Evolutionary conservation across 2,113 vertebrate genomes (phyloP).

Genomic region (Oryzias celebensis): DNA sequence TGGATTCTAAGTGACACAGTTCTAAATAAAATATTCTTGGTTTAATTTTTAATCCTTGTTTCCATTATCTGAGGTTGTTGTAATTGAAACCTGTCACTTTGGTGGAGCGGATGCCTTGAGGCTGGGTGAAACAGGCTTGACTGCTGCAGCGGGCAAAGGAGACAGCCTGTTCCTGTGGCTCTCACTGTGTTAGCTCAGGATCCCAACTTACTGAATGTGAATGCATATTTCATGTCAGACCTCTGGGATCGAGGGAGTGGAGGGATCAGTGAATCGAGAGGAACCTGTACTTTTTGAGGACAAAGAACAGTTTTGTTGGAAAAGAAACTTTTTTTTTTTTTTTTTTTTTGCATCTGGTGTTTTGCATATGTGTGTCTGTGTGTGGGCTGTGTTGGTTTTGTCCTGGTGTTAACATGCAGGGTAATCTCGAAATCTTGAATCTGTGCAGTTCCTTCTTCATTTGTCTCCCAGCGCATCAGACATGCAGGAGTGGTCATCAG

Average conservation of each 20-base stretch:
- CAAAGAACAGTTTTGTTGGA: conserved; percentile 15
- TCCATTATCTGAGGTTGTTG: conserved; percentile 3
- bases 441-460: background rate
- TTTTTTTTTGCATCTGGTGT: conserved; percentile 2
- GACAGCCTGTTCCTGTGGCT: conserved; percentile 21
- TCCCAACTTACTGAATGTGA: conserved; percentile 49
- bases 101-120: background rate
- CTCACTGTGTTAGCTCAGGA: conserved; percentile 43
- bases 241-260: conserved; percentile 30
- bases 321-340: conserved; percentile 13
- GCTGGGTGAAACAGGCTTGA: conserved; percentile 28
- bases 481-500: conserved; percentile 24
- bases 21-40: too few relatives aligned
- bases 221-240: conserved; percentile 67
- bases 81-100: conserved; percentile 37
- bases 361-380: conserved; percentile 6
- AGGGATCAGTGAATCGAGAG: conserved; percentile 25
- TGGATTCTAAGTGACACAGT: too few relatives aligned
- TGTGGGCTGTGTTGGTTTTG: conserved; percentile 19
- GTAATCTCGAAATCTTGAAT: conserved; percentile 10
- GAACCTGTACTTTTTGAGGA: conserved; percentile 15
- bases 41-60: too few relatives aligned
- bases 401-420: conserved; percentile 12
- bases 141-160: conserved; percentile 15
- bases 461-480: conserved; percentile 9